Conservation (phyloP, 2,113 vertebrate genomes). For the Theropithecus gelada region DNA sequence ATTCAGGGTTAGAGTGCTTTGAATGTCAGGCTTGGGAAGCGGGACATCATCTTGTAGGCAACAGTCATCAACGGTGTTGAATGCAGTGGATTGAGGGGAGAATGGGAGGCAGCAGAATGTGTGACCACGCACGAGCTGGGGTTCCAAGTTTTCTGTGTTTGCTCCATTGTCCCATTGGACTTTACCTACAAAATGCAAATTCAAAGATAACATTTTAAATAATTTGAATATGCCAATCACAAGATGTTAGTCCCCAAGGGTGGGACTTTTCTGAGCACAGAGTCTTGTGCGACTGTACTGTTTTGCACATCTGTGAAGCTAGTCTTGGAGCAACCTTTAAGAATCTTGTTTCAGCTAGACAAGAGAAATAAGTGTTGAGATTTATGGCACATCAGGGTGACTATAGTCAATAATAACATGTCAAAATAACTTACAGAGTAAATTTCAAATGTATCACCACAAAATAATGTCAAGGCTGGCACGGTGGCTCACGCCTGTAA, state of each 20-base stretch:
- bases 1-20: neutral
- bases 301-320: neutral
- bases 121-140: neutral
- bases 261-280: neutral
- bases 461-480: neutral
- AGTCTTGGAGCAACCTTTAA: neutral
- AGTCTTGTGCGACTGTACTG: rapidly evolving
- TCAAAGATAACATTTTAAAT: neutral
- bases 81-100: too few species aligned
- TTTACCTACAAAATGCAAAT: neutral
- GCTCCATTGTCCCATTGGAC: neutral
- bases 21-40: neutral
- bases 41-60: neutral
- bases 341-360: neutral
- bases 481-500: too few species aligned
- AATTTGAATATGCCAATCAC: neutral
- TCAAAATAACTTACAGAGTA: neutral
- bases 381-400: neutral
- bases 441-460: neutral
- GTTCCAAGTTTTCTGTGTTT: neutral
- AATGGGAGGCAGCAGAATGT: neutral
- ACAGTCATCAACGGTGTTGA: neutral
- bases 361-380: neutral
- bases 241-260: neutral
- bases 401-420: neutral